These are phyloP conservation scores for Acanthornis magna DNA, from an alignment of 2,797 vertebrate genomes.

Conservation along the genomic window DNA sequence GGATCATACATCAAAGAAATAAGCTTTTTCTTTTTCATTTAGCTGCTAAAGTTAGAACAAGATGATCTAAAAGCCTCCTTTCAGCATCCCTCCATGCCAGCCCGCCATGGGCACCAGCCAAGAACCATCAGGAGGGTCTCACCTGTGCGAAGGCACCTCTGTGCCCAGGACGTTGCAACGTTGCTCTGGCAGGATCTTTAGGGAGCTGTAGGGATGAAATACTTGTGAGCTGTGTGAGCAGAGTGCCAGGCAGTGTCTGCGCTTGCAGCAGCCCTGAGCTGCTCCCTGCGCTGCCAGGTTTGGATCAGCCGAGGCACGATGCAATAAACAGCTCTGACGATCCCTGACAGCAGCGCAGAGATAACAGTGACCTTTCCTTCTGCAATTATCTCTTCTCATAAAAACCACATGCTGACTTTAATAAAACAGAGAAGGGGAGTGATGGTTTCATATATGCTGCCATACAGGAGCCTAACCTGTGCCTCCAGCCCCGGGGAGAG, in stretches of 20 bases:
- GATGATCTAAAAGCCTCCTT: neutral
- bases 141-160: accelerated
- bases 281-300: neutral
- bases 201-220: neutral
- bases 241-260: neutral
- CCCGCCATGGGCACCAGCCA: no score
- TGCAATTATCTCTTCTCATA: conserved; percentile 71
- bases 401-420: conserved; percentile 67
- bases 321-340: conserved; percentile 37
- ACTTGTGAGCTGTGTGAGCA: neutral
- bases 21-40: neutral
- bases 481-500: neutral
- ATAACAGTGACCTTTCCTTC: conserved; percentile 45
- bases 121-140: accelerated
- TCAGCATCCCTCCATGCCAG: neutral
- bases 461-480: neutral
- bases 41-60: neutral
- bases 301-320: neutral
- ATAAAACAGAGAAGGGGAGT: conserved; percentile 54
- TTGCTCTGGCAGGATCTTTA: neutral
- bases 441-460: neutral
- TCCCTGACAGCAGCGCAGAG: neutral
- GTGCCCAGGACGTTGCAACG: accelerated
- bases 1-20: neutral
- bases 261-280: neutral